A percentile compares a stretch with the other conserved stretches of the same genome.
These are phyloP conservation scores for Drosophila pseudoobscura DNA, from an alignment of 1,140 invertebrate genomes.

Conservation along the genomic window DNA sequence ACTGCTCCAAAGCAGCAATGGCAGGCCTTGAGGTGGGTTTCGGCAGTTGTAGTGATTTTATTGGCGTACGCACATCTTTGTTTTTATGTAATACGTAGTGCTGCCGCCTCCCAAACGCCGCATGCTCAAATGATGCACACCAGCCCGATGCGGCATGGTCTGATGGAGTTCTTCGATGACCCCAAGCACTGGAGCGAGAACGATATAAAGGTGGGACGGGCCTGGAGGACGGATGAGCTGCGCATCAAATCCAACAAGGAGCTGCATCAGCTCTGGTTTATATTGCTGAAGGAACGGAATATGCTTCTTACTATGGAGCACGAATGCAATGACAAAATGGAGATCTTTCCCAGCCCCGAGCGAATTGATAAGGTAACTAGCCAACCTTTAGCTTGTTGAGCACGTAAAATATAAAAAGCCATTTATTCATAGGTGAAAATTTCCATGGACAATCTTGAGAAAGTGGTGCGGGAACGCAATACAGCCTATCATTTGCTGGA, in stretches of 20 bases:
- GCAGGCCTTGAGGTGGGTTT: constrained; percentile 43
- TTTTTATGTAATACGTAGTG: constrained; percentile 67
- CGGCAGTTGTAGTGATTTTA: too few relatives aligned
- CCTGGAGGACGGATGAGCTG: constrained; percentile 96
- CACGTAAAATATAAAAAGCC: background rate
- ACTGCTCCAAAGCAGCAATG: constrained; percentile 25
- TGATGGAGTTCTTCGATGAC: constrained; percentile 97
- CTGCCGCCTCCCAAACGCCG: constrained; percentile 19
- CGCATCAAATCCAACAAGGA: constrained; percentile 97
- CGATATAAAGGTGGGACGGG: constrained; percentile 92
- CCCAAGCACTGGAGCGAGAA: constrained; percentile 92
- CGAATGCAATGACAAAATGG: constrained; percentile 87
- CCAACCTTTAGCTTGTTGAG: background rate
- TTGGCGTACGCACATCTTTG: constrained; percentile 1
- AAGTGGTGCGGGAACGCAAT: constrained; percentile 96
- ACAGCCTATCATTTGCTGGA: constrained; percentile 95
- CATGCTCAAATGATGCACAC: constrained; percentile 50
- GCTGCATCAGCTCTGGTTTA: constrained; percentile 98
- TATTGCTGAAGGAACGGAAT: constrained; percentile 97
- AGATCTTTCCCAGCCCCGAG: constrained; percentile 96
- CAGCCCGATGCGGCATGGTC: constrained; percentile 65
- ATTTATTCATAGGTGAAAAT: constrained; percentile 85
- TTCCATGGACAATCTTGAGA: constrained; percentile 97
- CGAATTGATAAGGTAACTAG: constrained; percentile 94
- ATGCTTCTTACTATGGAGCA: constrained; percentile 99